These are phyloP conservation scores for Drosophila robusta DNA, from an alignment of 2,888 invertebrate species.

Conservation along the genomic window DNA sequence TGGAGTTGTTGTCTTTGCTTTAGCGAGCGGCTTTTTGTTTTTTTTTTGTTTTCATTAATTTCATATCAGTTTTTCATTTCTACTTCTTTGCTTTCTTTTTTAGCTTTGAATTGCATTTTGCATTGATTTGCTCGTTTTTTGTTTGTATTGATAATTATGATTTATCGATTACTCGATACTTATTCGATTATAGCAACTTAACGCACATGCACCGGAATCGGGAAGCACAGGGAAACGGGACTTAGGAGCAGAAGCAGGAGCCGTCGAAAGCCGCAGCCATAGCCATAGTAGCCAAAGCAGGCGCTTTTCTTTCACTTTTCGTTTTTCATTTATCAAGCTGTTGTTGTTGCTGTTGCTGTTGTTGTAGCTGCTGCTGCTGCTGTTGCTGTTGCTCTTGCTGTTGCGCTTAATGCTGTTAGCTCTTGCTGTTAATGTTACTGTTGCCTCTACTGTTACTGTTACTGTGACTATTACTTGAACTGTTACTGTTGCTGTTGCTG, in stretches of 20 bases:
- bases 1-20: conserved; percentile 51
- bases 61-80: conserved; percentile 35
- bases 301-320: conserved; percentile 48
- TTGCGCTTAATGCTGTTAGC: conserved; percentile 34
- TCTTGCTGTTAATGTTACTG: conserved; percentile 37
- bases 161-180: conserved; percentile 65
- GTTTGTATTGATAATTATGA: conserved; percentile 45
- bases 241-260: conserved; percentile 78
- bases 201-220: conserved; percentile 79
- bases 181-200: conserved; percentile 71
- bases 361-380: conserved; percentile 21
- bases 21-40: conserved; percentile 45
- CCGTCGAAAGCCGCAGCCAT: conserved; percentile 70
- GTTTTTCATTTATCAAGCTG: conserved; percentile 36
- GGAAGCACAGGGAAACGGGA: conserved; percentile 78
- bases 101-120: conserved; percentile 58
- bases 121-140: conserved; percentile 62
- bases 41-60: conserved; percentile 15
- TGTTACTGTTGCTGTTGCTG: conserved; percentile 4
- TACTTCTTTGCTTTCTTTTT: conserved; percentile 42
- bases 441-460: conserved; percentile 26
- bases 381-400: conserved; percentile 12
- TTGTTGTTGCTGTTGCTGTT: conserved; percentile 32
- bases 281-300: conserved; percentile 63
- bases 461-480: conserved; percentile 28